These are phyloP conservation scores for Spizaetus ornatus DNA, from an alignment of 2,113 vertebrate species.

Conservation along the genomic window DNA sequence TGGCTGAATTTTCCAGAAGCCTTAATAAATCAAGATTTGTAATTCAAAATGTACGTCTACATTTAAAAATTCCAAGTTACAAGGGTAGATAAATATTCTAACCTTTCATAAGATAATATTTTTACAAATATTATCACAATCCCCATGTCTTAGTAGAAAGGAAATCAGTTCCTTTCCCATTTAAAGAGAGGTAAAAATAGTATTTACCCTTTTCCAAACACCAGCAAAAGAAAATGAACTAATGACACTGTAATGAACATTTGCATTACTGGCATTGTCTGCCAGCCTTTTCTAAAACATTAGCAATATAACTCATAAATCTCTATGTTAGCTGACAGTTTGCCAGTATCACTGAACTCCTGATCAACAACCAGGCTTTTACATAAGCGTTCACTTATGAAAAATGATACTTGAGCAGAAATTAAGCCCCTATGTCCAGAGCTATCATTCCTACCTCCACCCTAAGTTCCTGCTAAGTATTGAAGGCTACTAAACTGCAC, in stretches of 20 bases:
- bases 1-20: not conserved
- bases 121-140: not conserved
- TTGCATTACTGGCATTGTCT: not conserved
- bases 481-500: not conserved
- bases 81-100: not conserved
- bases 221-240: not conserved
- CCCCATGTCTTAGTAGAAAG: not conserved
- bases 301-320: not conserved
- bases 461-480: not conserved
- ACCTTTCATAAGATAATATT: not conserved
- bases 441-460: not conserved
- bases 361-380: not conserved
- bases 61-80: not conserved
- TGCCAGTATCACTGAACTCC: not conserved
- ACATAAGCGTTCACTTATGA: not conserved
- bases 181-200: not conserved
- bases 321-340: not conserved
- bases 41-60: not conserved
- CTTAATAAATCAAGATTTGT: not conserved
- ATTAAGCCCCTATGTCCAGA: not conserved
- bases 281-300: not conserved
- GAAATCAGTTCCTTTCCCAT: not conserved
- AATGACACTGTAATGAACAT: not conserved
- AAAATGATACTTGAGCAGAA: not conserved
- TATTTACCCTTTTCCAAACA: not conserved